Base-by-base conservation (phyloP, 2,797 vertebrate genomes). In the Chromis chromis region DNA sequence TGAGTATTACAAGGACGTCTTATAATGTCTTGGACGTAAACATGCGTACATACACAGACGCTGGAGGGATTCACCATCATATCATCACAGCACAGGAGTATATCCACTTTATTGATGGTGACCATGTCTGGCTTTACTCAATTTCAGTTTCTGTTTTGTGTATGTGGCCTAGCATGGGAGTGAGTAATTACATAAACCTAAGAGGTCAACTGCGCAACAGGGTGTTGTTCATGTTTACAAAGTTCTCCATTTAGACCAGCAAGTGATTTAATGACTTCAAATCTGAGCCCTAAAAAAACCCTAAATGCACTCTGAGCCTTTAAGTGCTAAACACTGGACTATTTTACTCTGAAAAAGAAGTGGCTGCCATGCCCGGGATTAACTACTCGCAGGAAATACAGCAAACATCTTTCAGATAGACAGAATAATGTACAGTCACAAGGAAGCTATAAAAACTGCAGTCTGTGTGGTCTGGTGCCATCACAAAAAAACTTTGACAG, bases 381-480 rank as follows among this genome's bases (percentile, higher is more conserved):
- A 91, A 91, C 80, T 84, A 74, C 87, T 74, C 67, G 83, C 79
- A 81, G 74, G 81, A 91, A 91, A 93, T 84, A 92, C 79, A 84
- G 88, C 78, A 90, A 93, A 91, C 91, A 92, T 89, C 81, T 90
- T 89, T 84, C 80, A 89, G 78, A 90, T 89, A 88, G 91, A 92
- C 87, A 85, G 88, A 90, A 90, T 91, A 92, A 93, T 84, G 82
- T 76, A 90, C 74, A 86, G 81, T 84, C 68, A 68, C 59, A 87
- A 79, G 83, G 88, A 90, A 92, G 82, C 81, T 63, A 83, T 91
- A 91, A 92, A 93, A 92, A 69, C 72, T 64, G 55, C 91, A 86
- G 65, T 90, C 92, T 97, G 96, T 97, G 97, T 97, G 97, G 97
- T 97, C 97, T 91, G 85, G 93, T 95, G 87, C 92, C 95, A 96